phyloP scores from a whole-genome alignment of 2,113 vertebrate genomes.

The Forbesichthys papilliferus region DNA sequence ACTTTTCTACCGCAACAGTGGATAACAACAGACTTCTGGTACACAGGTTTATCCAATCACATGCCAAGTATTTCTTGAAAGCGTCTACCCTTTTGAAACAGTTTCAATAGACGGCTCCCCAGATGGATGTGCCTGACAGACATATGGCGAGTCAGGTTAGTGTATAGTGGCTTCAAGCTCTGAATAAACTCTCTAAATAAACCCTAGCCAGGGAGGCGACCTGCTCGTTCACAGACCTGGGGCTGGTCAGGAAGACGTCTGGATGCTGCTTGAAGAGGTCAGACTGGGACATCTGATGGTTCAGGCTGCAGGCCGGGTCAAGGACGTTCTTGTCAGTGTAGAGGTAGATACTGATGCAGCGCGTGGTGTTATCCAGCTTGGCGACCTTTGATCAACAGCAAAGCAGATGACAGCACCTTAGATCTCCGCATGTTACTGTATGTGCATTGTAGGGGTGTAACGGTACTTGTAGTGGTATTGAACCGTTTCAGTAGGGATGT shows the following conservation, averaged over 20 bases:
- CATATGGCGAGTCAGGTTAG: no score
- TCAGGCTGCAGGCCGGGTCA: conserved; percentile 82
- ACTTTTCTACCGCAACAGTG: no score
- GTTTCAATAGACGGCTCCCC: no score
- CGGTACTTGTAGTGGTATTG: no score
- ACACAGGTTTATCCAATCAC: no score
- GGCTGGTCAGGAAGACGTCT: conserved; percentile 86
- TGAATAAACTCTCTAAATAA: not conserved
- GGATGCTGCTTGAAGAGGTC: conserved; percentile 91
- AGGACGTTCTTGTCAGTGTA: conserved; percentile 88
- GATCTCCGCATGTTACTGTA: no score
- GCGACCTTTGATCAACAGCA: conserved; percentile 75
- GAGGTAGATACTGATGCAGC: conserved; percentile 83
- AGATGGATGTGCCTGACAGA: no score
- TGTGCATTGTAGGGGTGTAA: no score
- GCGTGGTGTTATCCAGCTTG: conserved; percentile 81
- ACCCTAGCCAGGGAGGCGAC: not conserved
- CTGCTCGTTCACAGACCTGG: conserved; percentile 43
- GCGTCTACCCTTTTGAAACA: no score
- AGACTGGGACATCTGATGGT: conserved; percentile 84
- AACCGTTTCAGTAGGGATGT: no score
- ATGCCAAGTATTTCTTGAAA: no score
- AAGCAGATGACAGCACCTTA: not conserved
- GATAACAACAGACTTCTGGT: no score
- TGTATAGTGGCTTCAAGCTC: not conserved